Evolutionary conservation across 2,797 vertebrate species (phyloP).

Genomic region (Lutra lutra): DNA sequence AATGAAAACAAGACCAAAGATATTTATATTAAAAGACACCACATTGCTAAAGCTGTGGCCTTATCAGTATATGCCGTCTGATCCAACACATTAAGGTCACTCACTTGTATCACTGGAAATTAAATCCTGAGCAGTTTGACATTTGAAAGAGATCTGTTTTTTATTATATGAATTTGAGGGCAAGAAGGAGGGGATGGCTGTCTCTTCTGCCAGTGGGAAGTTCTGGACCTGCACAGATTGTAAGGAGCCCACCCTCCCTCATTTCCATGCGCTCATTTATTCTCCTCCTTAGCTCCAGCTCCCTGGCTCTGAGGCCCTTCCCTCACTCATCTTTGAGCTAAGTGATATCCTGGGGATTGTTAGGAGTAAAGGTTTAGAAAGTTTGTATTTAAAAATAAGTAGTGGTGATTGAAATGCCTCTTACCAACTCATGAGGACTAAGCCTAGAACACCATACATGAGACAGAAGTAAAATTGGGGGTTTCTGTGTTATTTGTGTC

Average conservation of each 20-base stretch:
- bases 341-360: not conserved
- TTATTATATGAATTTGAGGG: not conserved
- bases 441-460: not conserved
- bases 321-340: not conserved
- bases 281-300: not conserved
- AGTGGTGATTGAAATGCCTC: not conserved
- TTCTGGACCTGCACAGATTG: accelerated
- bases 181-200: no score
- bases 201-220: not conserved
- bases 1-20: not conserved
- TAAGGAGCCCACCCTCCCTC: no score
- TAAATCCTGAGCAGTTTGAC: not conserved
- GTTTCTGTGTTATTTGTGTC: conserved; percentile 35
- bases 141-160: not conserved
- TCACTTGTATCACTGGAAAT: not conserved
- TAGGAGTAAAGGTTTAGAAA: conserved; percentile 1
- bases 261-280: not conserved
- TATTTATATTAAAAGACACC: not conserved
- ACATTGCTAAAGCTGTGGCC: not conserved
- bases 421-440: not conserved
- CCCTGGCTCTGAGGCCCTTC: not conserved
- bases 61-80: no score
- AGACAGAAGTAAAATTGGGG: conserved; percentile 14
- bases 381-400: conserved; percentile 8
- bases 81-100: not conserved